Conservation (phyloP, 2,888 invertebrate species). For the Erebia aethiops region DNA sequence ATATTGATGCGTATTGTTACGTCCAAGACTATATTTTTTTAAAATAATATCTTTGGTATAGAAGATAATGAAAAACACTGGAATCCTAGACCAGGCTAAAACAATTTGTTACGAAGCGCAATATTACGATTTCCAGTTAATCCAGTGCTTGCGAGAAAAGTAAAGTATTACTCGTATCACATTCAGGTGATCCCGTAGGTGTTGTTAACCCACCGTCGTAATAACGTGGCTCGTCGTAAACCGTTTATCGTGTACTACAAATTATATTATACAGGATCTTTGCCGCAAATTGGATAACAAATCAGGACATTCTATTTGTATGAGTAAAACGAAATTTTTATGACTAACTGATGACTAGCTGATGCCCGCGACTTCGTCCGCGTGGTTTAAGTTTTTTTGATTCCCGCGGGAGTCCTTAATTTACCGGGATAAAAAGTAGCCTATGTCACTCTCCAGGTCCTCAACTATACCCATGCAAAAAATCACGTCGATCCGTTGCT, state of each 20-base stretch:
- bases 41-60: too few relatives aligned
- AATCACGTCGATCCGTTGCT: too few relatives aligned
- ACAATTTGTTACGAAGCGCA: background rate
- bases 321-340: background rate
- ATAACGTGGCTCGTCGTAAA: slow-evolving; percentile 11
- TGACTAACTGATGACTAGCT: too few relatives aligned
- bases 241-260: slow-evolving; percentile 16
- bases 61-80: too few relatives aligned
- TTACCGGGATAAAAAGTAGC: too few relatives aligned
- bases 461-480: too few relatives aligned
- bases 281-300: slow-evolving; percentile 12
- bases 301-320: background rate
- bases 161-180: slow-evolving; percentile 16
- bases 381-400: too few relatives aligned
- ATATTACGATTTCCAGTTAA: slow-evolving; percentile 4
- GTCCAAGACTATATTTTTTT: too few relatives aligned
- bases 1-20: too few relatives aligned
- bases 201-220: slow-evolving; percentile 11
- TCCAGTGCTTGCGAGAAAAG: background rate
- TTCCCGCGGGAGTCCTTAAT: too few relatives aligned
- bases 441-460: too few relatives aligned
- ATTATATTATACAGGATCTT: slow-evolving; percentile 17
- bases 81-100: background rate
- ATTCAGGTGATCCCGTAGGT: slow-evolving; percentile 4
- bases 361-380: too few relatives aligned